These are phyloP conservation scores for Pseudochirops cupreus DNA, from an alignment of 2,797 vertebrate species.

Conservation along the genomic window DNA sequence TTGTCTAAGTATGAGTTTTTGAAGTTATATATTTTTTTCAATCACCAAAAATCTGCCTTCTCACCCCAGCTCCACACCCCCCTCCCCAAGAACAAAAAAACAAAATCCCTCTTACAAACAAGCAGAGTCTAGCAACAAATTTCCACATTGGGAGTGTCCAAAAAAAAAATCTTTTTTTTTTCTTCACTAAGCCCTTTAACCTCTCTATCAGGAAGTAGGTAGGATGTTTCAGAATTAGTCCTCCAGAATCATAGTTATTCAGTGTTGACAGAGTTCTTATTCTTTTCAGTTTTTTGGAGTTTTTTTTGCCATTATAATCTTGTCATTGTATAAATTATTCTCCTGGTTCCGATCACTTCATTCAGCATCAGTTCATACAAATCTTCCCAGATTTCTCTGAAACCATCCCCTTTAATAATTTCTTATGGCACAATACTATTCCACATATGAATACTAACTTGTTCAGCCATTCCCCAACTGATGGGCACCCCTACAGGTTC, in stretches of 20 bases:
- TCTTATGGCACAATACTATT: not conserved
- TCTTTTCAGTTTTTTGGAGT: not conserved
- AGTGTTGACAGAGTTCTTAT: not conserved
- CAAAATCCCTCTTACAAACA: not conserved
- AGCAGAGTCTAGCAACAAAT: not conserved
- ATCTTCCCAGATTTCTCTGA: not conserved
- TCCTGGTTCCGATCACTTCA: not conserved
- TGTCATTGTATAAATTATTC: not conserved
- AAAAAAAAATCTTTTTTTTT: not conserved
- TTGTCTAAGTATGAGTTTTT: not conserved
- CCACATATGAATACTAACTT: not conserved
- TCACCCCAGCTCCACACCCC: not conserved
- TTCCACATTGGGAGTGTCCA: not conserved
- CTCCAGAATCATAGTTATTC: not conserved
- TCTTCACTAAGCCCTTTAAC: not conserved
- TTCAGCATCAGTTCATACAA: not conserved
- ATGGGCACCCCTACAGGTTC: not conserved
- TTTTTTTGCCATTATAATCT: not conserved
- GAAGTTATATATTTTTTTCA: not conserved
- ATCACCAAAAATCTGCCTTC: not conserved
- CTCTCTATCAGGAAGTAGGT: not conserved
- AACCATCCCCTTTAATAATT: not conserved
- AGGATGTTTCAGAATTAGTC: not conserved
- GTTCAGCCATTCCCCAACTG: not conserved
- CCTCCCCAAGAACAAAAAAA: not conserved